These are phyloP conservation scores for Lamproptera curius DNA, from an alignment of 2,888 invertebrate species.

Conservation along the genomic window DNA sequence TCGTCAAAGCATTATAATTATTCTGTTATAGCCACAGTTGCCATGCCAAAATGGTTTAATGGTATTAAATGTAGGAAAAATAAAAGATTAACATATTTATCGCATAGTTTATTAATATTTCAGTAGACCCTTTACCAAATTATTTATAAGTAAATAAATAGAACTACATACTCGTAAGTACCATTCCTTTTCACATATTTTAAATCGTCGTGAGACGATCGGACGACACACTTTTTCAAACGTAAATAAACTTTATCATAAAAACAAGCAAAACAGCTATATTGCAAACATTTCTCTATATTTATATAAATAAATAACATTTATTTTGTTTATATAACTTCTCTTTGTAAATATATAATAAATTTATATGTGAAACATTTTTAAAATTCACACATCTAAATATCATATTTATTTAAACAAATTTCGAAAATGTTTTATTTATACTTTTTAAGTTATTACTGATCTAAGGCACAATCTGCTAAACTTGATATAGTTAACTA, in stretches of 20 bases:
- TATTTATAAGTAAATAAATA: conserved; percentile 76
- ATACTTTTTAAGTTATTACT: conserved; percentile 40
- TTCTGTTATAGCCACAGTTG: too few species aligned
- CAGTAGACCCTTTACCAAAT: conserved; percentile 79
- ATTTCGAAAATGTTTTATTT: conserved; percentile 39
- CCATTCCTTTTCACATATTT: conserved; percentile 48
- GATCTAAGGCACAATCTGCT: conserved; percentile 75
- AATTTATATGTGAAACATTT: conserved; percentile 43
- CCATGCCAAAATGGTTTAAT: too few species aligned
- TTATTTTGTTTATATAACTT: conserved; percentile 32
- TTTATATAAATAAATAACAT: conserved; percentile 46
- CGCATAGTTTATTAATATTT: conserved; percentile 75
- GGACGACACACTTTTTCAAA: conserved; percentile 51
- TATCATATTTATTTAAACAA: conserved; percentile 36
- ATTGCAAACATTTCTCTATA: conserved; percentile 49
- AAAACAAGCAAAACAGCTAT: conserved; percentile 72
- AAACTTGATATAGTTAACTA: conserved; percentile 61
- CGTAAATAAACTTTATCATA: conserved; percentile 65
- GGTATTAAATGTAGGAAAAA: conserved; percentile 35
- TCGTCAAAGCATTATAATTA: too few species aligned
- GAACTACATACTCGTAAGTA: conserved; percentile 73
- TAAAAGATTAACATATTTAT: conserved; percentile 39
- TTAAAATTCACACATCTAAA: conserved; percentile 57
- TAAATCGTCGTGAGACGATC: conserved; percentile 52
- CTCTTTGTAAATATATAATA: conserved; percentile 38